These are phyloP conservation scores for Synergus umbraculus DNA, from an alignment of 2,888 invertebrate species.

Conservation along the genomic window DNA sequence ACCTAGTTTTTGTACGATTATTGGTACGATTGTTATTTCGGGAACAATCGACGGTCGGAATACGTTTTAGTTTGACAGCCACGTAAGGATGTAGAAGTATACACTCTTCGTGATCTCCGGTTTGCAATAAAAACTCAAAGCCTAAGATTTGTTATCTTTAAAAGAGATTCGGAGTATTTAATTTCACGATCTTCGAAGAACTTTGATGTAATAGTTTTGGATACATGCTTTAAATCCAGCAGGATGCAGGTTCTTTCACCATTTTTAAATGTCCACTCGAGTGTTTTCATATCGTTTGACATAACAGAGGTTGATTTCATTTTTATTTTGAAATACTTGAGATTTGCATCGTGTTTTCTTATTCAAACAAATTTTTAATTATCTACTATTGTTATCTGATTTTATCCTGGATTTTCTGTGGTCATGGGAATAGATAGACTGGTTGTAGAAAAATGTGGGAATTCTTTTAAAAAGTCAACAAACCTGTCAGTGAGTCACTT, in stretches of 20 bases:
- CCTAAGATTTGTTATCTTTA: background rate
- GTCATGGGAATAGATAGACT: no score
- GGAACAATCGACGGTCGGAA: conserved; percentile 10
- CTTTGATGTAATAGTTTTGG: background rate
- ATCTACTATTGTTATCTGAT: no score
- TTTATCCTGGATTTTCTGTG: no score
- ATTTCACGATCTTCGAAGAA: background rate
- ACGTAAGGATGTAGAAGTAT: conserved; percentile 9
- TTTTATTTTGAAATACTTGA: no score
- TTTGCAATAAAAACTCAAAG: conserved; percentile 2
- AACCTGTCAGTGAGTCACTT: background rate
- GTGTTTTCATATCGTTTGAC: background rate
- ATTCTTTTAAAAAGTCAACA: conserved; percentile 11
- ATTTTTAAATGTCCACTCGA: no score
- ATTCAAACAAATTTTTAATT: no score
- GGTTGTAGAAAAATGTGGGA: background rate
- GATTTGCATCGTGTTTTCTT: no score
- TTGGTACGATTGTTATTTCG: background rate
- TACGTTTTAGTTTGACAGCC: conserved; percentile 11
- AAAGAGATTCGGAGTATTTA: no score
- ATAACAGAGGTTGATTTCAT: no score
- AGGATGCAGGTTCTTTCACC: no score
- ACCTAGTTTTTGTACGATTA: background rate
- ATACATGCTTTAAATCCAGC: background rate
- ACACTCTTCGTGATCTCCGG: background rate